Evolutionary conservation across 2,797 vertebrate species (phyloP), one percentile per base, ranked within the genome.

Genomic region (Rhodeus uyekii): DNA sequence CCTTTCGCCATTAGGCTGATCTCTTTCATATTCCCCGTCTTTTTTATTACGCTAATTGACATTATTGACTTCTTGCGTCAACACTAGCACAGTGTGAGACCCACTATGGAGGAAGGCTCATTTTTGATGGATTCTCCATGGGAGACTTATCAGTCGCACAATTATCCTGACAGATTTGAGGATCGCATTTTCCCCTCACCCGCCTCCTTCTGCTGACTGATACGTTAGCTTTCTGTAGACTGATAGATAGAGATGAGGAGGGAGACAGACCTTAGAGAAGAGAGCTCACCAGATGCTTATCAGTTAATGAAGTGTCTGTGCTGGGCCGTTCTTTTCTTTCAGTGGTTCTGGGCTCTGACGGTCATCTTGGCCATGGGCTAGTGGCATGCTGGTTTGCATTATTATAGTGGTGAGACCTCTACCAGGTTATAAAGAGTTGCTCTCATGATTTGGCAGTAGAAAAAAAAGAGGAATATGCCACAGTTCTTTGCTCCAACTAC

Each of bases 21-120:
- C 75, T 67, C 22, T 39, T 58, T 10, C 63, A 27, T 67, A 78
- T 76, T 39, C 27, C 29, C 48, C 7, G 16, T 55, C 46, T 48
- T 85, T 90, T 85, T 86, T 89, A 83, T 83, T 86, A 86, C 18
- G 2, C 81, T 91, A 92, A 93, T 89, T 92, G 87, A 91, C 89
- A 85, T 87, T 85, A 90, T 89, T 81, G 79, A 86, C 85, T 89
- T 77, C 83, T 86, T 68, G 39, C 69, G 38, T 81, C 72, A 87
- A 83, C 88, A 82, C 69, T 55, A 74, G 84, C 77, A 63, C 32
- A 24, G 72, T 76, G 65, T 36, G 71, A 80, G 42, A 46, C 60
- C 80, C 74, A 64, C 80, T 77, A 58, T 76, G 82, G 50, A 81
- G 32, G 86, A 71, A 84, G 85, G 71, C 82, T 76, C 34, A 79